These are phyloP conservation scores for Nomada hirtipes DNA, from an alignment of 2,888 invertebrate species.

Conservation along the genomic window DNA sequence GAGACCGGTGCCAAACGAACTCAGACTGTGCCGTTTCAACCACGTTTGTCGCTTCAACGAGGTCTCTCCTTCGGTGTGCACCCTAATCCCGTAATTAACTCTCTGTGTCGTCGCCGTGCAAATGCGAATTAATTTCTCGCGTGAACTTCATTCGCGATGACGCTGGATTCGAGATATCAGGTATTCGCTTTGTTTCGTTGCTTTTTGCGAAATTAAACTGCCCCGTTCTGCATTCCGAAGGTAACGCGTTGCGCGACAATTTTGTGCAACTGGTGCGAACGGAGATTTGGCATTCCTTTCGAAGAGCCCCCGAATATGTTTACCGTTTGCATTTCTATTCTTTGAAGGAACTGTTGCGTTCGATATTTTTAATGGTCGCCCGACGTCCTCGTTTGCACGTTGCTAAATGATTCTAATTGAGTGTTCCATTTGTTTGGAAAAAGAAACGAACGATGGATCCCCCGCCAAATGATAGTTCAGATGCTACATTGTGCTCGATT, in stretches of 20 bases:
- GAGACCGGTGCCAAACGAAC: slow-evolving; percentile 12
- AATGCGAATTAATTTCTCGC: slow-evolving; percentile 25
- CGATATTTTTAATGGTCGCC: slow-evolving; percentile 9
- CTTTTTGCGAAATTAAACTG: too few species aligned
- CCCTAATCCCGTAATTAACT: slow-evolving; percentile 32
- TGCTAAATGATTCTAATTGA: not conserved
- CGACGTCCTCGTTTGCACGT: not conserved
- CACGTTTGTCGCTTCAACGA: slow-evolving; percentile 49
- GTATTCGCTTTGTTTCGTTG: not conserved
- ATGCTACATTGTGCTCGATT: not conserved
- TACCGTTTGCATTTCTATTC: not conserved
- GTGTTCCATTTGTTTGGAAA: not conserved
- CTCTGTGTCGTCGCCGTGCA: not conserved
- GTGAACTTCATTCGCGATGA: not conserved
- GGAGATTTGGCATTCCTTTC: not conserved
- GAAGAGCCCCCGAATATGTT: not conserved
- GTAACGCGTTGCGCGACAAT: not conserved
- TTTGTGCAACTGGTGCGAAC: not conserved
- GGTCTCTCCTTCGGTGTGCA: not conserved
- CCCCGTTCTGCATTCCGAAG: not conserved
- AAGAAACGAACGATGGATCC: too few species aligned
- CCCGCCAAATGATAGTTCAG: not conserved
- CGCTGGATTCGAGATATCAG: not conserved
- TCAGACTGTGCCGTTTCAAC: slow-evolving; percentile 24
- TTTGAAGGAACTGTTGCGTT: not conserved